Base-by-base conservation (phyloP, 2,797 vertebrate genomes). In the Nannoperca obscura region DNA sequence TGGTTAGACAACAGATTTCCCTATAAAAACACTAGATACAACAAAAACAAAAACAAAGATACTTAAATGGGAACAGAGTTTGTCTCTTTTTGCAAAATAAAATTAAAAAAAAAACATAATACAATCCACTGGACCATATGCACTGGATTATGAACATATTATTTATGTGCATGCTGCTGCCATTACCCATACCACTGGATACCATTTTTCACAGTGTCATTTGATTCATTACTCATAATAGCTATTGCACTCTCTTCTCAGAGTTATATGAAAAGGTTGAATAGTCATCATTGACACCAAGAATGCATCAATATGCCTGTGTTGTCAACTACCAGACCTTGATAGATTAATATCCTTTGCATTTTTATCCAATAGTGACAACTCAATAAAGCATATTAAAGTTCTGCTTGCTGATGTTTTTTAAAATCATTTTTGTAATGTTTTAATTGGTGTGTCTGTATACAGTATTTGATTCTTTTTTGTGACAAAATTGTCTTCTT, bases 191-290 rank as follows among this genome's bases (percentile, higher is more conserved):
- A 22, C 36, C 20, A 0, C 12, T 42, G 13, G 36, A 47, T 1
- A 20, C 24, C 7, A n/a, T 55, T 50, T 15, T 8, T 15, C 38
- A 68, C 44, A 36, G 34, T 22, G 22, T 10, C 36, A n/a, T 27
- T 60, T 68, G 22, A 82, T 42, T 20, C 40, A 64, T 60, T 54
- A 20, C 32, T 47, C 12, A 36, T 42, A 9, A 52, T 36, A 3
- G 7, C 12, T 59, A 63, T 69, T 5, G 20, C 20, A 4, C 22
- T 55, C 24, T 27, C 24, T 27, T 27, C 24, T 61, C 19, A 32
- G 50, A 75, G 40, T 22, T 44, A 34, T n/a, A 22, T 59, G 14
- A 22, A 15, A 47, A 34, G 44, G 17, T 32, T 32, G 30, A 20
- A 52, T n/a, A n/a, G 52, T 58, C 40, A 52, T 74, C 71, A 42